These are phyloP conservation scores for Poicephalus meyeri DNA, from an alignment of 2,113 vertebrate species.

Conservation along the genomic window DNA sequence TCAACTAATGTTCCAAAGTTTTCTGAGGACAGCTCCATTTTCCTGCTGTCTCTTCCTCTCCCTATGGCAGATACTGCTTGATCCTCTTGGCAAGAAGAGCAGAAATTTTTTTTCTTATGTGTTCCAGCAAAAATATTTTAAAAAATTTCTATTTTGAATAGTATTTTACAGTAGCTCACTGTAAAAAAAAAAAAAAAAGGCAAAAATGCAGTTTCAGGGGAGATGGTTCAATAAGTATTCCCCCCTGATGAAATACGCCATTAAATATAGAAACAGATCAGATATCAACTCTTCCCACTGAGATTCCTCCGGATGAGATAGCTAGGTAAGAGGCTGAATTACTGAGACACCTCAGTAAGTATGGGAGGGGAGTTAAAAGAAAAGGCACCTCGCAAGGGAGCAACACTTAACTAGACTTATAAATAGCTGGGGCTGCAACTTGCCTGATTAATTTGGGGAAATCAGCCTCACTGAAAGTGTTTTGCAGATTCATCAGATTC, in stretches of 20 bases:
- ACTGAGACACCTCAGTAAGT: conserved; percentile 51
- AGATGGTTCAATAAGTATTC: conserved; percentile 54
- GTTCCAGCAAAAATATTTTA: neutral
- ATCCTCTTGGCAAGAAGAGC: neutral
- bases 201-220: conserved; percentile 45
- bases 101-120: neutral
- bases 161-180: neutral
- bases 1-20: neutral
- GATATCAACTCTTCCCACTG: conserved; percentile 55
- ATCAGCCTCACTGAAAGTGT: conserved; percentile 51
- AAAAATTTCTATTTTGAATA: neutral
- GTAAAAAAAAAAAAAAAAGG: conserved; percentile 22
- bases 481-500: conserved; percentile 65
- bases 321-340: conserved; percentile 68
- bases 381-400: conserved; percentile 49
- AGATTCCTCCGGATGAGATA: conserved; percentile 62
- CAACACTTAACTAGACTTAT: conserved; percentile 75
- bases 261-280: conserved; percentile 83
- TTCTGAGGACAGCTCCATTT: neutral
- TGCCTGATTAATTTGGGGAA: conserved; percentile 72
- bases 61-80: neutral
- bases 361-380: neutral
- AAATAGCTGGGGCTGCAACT: conserved; percentile 68
- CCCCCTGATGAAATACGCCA: conserved; percentile 69
- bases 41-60: neutral